These are phyloP conservation scores for Stegostoma tigrinum DNA, from an alignment of 2,113 vertebrate genomes.

Conservation along the genomic window DNA sequence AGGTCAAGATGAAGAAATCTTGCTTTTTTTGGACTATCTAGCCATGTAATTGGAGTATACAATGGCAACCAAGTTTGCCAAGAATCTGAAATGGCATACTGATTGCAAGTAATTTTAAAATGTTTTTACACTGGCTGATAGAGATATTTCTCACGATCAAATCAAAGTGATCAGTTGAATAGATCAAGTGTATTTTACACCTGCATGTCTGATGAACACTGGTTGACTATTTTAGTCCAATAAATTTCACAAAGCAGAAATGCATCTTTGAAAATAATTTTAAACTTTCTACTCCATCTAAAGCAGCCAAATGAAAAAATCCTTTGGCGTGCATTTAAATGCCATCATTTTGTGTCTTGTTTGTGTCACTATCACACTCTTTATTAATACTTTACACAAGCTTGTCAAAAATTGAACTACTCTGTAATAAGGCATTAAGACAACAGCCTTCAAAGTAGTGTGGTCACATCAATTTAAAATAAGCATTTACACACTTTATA, in stretches of 20 bases:
- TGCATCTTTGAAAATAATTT: background rate
- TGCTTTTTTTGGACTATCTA: background rate
- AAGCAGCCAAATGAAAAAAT: background rate
- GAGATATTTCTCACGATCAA: background rate
- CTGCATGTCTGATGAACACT: background rate
- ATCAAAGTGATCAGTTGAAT: background rate
- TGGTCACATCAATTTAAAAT: background rate
- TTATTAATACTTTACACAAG: background rate
- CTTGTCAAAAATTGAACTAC: background rate
- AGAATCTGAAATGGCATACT: background rate
- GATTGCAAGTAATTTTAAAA: background rate
- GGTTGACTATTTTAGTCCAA: background rate
- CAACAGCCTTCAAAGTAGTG: background rate
- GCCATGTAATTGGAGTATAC: background rate
- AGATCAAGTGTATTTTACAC: background rate
- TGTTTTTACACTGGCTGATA: background rate
- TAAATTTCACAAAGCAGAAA: background rate
- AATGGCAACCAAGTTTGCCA: background rate
- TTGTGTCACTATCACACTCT: background rate
- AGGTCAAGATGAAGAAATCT: background rate
- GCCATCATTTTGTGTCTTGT: background rate
- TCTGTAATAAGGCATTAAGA: background rate
- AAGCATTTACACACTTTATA: slow-evolving; percentile 27
- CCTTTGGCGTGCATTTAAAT: background rate
- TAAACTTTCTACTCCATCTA: background rate